Percentiles rank a stretch among this genome's conserved stretches.
These are phyloP conservation scores for Phylloscopus trochiloides DNA, from an alignment of 2,113 vertebrate species.

Conservation along the genomic window DNA sequence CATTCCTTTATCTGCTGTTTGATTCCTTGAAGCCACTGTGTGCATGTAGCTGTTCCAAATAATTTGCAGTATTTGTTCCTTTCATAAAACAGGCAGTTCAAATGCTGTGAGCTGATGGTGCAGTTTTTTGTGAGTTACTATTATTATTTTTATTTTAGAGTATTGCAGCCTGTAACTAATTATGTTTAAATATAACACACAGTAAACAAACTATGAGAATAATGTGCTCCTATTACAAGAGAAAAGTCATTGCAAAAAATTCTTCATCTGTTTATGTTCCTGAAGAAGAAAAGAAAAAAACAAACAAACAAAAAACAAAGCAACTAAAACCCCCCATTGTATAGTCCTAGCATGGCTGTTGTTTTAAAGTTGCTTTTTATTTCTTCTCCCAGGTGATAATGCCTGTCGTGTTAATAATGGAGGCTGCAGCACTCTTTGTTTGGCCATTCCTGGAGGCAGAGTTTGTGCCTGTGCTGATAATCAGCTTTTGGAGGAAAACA, in stretches of 20 bases:
- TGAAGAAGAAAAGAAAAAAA: not conserved
- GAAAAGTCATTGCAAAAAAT: not conserved
- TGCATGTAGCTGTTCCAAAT: not conserved
- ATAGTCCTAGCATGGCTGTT: not conserved
- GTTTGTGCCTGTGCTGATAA: conserved; percentile 97
- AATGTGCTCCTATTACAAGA: not conserved
- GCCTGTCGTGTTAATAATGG: conserved; percentile 94
- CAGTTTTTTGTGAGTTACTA: not conserved
- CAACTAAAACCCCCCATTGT: not conserved
- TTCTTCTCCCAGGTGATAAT: conserved; percentile 85
- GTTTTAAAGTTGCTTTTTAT: not conserved
- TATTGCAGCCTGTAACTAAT: not conserved
- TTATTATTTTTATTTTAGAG: not conserved
- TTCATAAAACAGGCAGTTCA: not conserved
- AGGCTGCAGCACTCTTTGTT: conserved; percentile 90
- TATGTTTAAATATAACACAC: not conserved
- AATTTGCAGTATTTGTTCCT: not conserved
- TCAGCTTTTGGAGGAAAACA: conserved; percentile 92
- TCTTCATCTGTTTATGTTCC: not conserved
- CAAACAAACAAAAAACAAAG: too few relatives aligned
- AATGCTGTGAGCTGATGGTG: not conserved
- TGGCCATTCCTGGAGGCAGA: conserved; percentile 91
- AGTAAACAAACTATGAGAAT: not conserved
- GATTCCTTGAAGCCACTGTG: not conserved
- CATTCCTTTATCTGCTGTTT: not conserved